phyloP scores from a whole-genome alignment of 2,797 vertebrate genomes.

The Falco berigora region DNA sequence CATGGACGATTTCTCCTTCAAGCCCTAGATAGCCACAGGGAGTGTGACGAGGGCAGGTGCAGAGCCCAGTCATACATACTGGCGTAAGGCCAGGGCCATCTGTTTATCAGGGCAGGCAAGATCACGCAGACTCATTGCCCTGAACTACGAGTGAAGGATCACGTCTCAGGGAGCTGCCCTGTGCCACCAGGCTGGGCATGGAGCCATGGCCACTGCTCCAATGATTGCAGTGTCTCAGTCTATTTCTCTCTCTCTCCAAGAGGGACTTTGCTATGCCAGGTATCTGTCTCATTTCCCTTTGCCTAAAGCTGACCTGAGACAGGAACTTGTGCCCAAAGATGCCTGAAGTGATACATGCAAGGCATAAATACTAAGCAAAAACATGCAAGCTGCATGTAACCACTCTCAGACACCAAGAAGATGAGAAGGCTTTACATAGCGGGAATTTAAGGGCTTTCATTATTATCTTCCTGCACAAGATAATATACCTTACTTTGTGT shows the following conservation, averaged over 20 bases:
- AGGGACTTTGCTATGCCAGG: not conserved
- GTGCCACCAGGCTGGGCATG: not conserved
- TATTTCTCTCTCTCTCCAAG: not conserved
- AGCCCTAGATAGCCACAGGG: not conserved
- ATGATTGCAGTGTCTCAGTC: not conserved
- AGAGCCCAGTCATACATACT: accelerated
- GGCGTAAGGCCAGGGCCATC: not conserved
- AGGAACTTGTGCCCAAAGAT: not conserved
- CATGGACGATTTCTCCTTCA: not conserved
- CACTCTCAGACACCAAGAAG: not conserved
- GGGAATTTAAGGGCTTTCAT: not conserved
- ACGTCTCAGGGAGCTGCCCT: conserved; percentile 6
- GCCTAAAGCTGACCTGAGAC: not conserved
- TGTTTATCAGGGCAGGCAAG: not conserved
- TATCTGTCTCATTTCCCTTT: conserved; percentile 10
- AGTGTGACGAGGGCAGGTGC: not conserved
- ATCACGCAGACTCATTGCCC: not conserved
- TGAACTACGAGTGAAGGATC: conserved; percentile 5
- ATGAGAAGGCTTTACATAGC: not conserved
- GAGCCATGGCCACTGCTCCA: not conserved
- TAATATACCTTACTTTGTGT: not conserved
- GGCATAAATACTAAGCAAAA: not conserved
- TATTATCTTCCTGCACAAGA: not conserved
- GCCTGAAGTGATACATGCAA: not conserved
- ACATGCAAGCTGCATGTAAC: not conserved